Evolutionary conservation across 2,797 vertebrate genomes (phyloP), one percentile per base, ranked within the genome.

Genomic region (Hoplostethus mediterraneus): DNA sequence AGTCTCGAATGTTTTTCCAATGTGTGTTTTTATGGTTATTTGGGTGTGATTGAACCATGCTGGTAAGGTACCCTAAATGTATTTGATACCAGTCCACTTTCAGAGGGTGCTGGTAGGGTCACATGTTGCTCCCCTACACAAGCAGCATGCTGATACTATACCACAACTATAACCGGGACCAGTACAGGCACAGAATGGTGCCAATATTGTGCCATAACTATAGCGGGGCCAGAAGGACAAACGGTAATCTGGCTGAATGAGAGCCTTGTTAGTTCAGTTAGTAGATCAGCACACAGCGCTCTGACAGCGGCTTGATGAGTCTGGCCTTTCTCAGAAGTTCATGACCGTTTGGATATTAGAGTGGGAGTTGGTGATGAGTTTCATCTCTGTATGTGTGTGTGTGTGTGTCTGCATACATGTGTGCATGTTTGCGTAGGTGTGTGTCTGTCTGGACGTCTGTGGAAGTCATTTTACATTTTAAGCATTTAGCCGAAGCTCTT

Each of bases 191-290:
- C 21, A 59, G 42, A 51, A 42, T 47, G 40, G 21, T 63, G 45
- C 48, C 16, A 6, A 2, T 56, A 14, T 17, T 21, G n/a, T 58
- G 12, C 40, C 62, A 11, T 53, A 21, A 40, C 10, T 49, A 58
- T 13, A 30, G 0, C 5, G 7, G 14, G 6, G 1, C 8, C 44
- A 31, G 17, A 49, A 1, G 0, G 31, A n/a, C 42, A 33, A 21
- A 28, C 57, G 7, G 36, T 45, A 64, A 63, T 54, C 28, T 12
- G n/a, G 54, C 60, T 42, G 45, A 73, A 69, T 71, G 30, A 59
- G 62, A 61, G 12, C n/a, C 56, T 51, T 67, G 61, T 61, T 25
- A 64, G 42, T 36, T 52, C 49, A 38, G 61, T 40, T 49, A 55
- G 17, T 33, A 52, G 60, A 51, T 17, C 52, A 58, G 28, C 42